Base-by-base conservation (phyloP, 2,888 invertebrate genomes). In the Epinotia demarniana region DNA sequence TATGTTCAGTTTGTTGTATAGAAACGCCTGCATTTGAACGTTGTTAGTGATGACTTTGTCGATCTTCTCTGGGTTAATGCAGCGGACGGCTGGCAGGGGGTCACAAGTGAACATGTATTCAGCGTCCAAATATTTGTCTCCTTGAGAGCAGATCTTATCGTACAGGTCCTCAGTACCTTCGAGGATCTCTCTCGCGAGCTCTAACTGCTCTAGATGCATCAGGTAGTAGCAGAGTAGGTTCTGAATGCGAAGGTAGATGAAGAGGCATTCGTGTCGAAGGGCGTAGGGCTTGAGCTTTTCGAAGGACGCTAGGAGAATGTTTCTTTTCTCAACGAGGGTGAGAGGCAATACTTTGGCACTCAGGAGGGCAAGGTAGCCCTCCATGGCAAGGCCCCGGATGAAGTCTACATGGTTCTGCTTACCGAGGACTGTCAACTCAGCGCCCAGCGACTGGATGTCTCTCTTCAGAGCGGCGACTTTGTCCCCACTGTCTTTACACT, bases 11-110 rank as follows among this genome's bases (percentile, higher is more conserved):
- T 95, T 95, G 73, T 95, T 95, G 80, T 95, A 95, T 62, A 95
- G 85, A 89, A 95, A 95, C 4, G 95, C 95, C 81, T 95, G 90
- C 95, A 96, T 95, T 81, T 95, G 95, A 71, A 95, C 89, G 81
- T 96, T 96, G 81, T 95, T 96, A 0, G 95, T 95, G 53, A 95
- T 92, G 3, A 96, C 87, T 81, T 95, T 95, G 79, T 95, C 95
- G 23, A 96, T 90, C 84, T 95, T 95, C 68, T 90, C 90, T 2
- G 91, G 92, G 77, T 89, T 90, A 8, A 93, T 88, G 55, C 88
- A 85, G 69, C 89, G 90, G 57, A 92, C 87, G 6, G 88, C 87
- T 1, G 77, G 57, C 13, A 91, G 77, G 8, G 86, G 78, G 76
- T 91, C 90, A 1, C 87, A 77, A 3, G 88, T 87, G 82, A 95